These are phyloP conservation scores for Scytalopus superciliaris DNA, from an alignment of 2,113 vertebrate species.

Conservation along the genomic window DNA sequence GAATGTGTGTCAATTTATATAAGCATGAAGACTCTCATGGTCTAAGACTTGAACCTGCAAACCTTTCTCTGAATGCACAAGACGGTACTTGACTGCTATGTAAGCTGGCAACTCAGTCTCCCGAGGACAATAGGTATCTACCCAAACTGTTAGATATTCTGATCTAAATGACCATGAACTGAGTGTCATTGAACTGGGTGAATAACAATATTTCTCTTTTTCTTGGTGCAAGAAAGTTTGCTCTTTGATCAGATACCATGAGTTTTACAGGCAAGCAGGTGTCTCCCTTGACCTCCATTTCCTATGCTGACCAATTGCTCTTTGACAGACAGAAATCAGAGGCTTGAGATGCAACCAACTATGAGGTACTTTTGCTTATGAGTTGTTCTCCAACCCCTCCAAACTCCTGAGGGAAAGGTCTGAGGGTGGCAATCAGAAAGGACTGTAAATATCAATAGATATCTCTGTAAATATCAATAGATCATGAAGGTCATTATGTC, in stretches of 20 bases:
- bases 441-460: neutral
- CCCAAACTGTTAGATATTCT: neutral
- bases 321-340: neutral
- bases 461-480: neutral
- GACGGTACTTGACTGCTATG: neutral
- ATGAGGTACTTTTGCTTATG: neutral
- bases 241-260: neutral
- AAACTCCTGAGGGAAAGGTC: neutral
- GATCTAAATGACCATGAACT: neutral
- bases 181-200: neutral
- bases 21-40: neutral
- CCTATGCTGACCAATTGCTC: neutral
- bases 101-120: neutral
- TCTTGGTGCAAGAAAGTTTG: neutral
- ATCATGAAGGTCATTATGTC: neutral
- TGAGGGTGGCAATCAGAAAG: neutral
- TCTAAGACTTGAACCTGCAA: neutral
- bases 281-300: neutral
- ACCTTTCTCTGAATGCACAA: neutral
- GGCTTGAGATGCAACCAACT: neutral
- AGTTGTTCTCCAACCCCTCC: neutral
- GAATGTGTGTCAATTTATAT: neutral
- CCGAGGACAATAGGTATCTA: neutral
- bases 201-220: neutral
- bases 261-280: neutral